Conservation (phyloP, 2,113 vertebrate species). For the Paracanthobrama guichenoti region DNA sequence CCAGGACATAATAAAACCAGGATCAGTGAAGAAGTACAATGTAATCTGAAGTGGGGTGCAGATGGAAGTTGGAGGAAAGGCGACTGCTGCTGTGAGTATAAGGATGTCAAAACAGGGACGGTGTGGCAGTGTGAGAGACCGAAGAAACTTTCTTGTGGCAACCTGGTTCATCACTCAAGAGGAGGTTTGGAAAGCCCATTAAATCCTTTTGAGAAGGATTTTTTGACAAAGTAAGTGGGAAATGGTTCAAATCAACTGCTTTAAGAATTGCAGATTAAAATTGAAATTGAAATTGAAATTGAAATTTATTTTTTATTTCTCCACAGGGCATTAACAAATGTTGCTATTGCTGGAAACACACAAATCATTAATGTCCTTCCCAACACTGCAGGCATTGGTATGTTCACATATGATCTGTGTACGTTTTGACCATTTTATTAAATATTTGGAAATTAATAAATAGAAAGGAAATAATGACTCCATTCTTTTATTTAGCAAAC, state of each 20-base stretch:
- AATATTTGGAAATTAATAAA: background rate
- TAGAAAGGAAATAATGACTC: too few relatives aligned
- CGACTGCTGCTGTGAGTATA: slow-evolving; percentile 12
- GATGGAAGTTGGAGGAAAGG: background rate
- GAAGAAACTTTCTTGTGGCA: background rate
- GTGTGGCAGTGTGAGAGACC: slow-evolving; percentile 10
- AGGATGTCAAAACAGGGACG: background rate
- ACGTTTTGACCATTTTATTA: too few relatives aligned
- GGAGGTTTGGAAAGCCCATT: background rate
- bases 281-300: too few relatives aligned
- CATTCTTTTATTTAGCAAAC: too few relatives aligned
- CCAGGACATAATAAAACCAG: background rate
- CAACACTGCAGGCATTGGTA: background rate
- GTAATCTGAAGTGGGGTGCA: slow-evolving; percentile 18
- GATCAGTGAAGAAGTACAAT: background rate
- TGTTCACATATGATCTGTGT: background rate
- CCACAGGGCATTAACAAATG: background rate
- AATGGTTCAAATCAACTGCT: background rate
- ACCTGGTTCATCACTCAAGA: background rate
- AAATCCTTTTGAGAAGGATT: background rate
- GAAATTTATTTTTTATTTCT: background rate
- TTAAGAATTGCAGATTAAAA: background rate
- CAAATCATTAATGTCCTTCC: background rate
- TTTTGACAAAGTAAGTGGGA: background rate
- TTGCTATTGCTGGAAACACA: background rate